Evolutionary conservation across 2,113 vertebrate genomes (phyloP), one percentile per base, ranked within the genome.

Genomic region (Nycticorax nycticorax): DNA sequence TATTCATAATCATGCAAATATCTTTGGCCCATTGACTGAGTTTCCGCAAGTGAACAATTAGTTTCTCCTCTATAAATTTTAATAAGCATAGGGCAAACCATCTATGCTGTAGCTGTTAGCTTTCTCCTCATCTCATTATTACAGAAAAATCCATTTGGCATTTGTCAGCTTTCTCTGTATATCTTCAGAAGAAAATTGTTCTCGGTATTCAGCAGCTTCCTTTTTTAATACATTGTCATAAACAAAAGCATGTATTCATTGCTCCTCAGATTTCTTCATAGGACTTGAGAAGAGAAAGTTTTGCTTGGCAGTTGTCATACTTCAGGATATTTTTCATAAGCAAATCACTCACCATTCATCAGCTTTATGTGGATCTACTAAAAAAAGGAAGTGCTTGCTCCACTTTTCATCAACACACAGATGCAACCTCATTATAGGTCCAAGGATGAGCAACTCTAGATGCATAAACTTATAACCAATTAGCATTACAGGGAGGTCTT

Each of bases 281-380:
- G 57, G 59, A 96, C 88, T 95, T 10, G 23, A 93, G 64, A 71
- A 92, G 45, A 83, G 50, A 92, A 96, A 96, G 72, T 95, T 97
- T 97, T 97, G 86, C 92, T 89, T 97, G 85, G 41, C 96, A 95
- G 94, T 97, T 92, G 59, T 93, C 84, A 80, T 92, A 95, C 92
- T 96, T 96, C 62, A 87, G 66, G 84, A 89, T 92, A 94, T 95
- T 97, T 98, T 98, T 97, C 94, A 97, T 96, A 93, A 93, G 88
- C 85, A 98, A 98, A 96, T 97, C 81, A 92, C 82, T 96, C 95
- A 48, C 95, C 78, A 98, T 98, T 97, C 94, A 97, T 98, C 96
- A 97, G 94, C 85, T 98, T 98, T 97, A 96, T 96, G 85, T 85
- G 19, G 68, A 75, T 95, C 89, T 89, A 39, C 80, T 80, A 77